Evolutionary conservation across 1,140 invertebrate species (phyloP).

Genomic region (Trialeurodes vaporariorum): DNA sequence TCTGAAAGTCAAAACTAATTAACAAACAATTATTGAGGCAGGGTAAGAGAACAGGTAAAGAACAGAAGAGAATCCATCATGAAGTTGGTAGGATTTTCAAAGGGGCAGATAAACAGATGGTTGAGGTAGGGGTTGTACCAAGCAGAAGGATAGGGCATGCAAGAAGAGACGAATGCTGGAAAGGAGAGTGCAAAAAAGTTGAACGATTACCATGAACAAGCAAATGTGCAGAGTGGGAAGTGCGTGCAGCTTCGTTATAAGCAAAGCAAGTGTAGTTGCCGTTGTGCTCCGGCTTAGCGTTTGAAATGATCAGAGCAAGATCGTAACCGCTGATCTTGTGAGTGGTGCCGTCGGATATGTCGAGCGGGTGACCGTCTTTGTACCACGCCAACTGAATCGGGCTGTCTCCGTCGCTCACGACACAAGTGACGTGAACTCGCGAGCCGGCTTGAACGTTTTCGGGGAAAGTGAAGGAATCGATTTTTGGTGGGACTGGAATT

Average conservation of each 20-base stretch:
- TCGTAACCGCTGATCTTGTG: conserved; percentile 42
- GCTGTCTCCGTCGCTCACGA: conserved; percentile 69
- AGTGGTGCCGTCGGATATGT: not conserved
- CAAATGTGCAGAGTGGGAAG: conserved; percentile 57
- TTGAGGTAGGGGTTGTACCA: no score
- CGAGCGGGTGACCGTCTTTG: conserved; percentile 33
- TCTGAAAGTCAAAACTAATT: no score
- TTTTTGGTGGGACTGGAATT: conserved; percentile 23
- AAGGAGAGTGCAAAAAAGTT: conserved; percentile 10
- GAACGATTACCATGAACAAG: conserved; percentile 61
- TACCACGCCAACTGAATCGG: conserved; percentile 68
- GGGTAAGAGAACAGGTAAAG: no score
- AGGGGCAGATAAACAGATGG: no score
- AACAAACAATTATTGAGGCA: no score
- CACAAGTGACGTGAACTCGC: conserved; percentile 52
- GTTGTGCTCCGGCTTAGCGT: conserved; percentile 60
- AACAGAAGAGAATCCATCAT: no score
- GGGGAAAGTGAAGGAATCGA: conserved; percentile 31
- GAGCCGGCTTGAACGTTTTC: conserved; percentile 47
- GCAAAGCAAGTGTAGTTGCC: conserved; percentile 65
- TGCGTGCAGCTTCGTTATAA: conserved; percentile 55
- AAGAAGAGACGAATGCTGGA: not conserved
- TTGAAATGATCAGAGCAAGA: conserved; percentile 65
- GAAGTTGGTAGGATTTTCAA: no score
- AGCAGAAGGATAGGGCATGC: not conserved